Conservation (phyloP, 2,888 invertebrate species). For the Coenonympha arcania region DNA sequence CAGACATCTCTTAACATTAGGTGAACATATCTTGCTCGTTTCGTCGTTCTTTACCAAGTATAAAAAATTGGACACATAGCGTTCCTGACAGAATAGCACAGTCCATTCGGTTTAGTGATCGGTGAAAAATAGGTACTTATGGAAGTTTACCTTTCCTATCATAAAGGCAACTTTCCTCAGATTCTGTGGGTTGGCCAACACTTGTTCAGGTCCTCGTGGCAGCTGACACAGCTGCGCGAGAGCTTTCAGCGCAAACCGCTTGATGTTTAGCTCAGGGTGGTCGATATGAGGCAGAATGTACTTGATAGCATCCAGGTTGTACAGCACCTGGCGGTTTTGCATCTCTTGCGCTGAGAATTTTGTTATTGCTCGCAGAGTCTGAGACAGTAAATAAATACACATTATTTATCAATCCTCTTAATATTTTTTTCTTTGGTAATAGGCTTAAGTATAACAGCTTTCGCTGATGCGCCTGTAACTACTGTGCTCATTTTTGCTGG, state of each 20-base stretch:
- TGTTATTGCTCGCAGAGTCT: slow-evolving; percentile 65
- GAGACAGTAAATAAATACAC: background rate
- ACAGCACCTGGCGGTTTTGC: slow-evolving; percentile 50
- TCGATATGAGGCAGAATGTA: slow-evolving; percentile 57
- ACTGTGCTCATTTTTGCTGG: too few species aligned
- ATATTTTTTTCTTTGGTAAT: too few species aligned
- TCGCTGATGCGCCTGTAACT: too few species aligned
- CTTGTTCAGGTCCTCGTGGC: slow-evolving; percentile 60
- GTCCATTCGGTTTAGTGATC: too few species aligned
- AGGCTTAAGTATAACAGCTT: too few species aligned
- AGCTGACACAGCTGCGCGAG: slow-evolving; percentile 68
- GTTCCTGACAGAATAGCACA: too few species aligned
- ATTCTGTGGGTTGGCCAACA: slow-evolving; percentile 52
- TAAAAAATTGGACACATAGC: too few species aligned
- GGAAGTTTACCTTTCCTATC: slow-evolving; percentile 44
- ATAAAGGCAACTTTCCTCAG: slow-evolving; percentile 57
- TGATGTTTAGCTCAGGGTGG: slow-evolving; percentile 54
- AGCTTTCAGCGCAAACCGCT: slow-evolving; percentile 69
- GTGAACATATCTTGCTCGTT: too few species aligned
- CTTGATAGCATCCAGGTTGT: slow-evolving; percentile 48
- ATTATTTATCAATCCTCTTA: too few species aligned
- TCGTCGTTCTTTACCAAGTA: too few species aligned
- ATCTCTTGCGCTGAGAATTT: slow-evolving; percentile 62
- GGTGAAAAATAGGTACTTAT: too few species aligned
- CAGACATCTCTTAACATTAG: too few species aligned